Base-by-base conservation (phyloP, 2,797 vertebrate genomes). In the Channallabes apus region DNA sequence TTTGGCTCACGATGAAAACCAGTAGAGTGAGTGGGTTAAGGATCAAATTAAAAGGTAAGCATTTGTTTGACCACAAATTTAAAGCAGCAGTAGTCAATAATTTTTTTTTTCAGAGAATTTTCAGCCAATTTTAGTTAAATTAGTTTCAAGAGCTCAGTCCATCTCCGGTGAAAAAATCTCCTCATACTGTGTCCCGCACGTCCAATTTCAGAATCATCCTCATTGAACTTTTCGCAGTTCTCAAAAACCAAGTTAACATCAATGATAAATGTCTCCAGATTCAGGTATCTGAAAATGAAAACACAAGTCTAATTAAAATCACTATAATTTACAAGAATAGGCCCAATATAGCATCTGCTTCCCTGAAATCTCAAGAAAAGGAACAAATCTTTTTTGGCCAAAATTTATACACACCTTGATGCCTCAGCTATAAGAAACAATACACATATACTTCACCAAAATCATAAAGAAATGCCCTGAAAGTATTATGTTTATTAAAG, bases 151-250 rank as follows among this genome's bases (percentile, higher is more conserved):
- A 95, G 93, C 91, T 96, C 95, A 89, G 95, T 94, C 96, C 96
- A 96, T 88, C 95, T 93, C 90, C 94, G 95, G 91, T 97, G 96
- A 92, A 97, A 97, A 91, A 96, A 96, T 84, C 95, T 95, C 88
- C 96, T 95, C 96, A 97, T 96, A 90, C 90, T 95, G 93, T 97
- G 97, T 89, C 97, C 96, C 69, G 97, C 97, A 90, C 96, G 95
- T 87, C 97, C 97, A 88, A 97, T 96, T 87, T 96, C 96, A 83
- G 97, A 97, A 88, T 97, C 94, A 75, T 97, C 97, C 94, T 97
- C 96, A 86, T 97, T 97, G 91, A 97, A 97, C 81, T 94, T 96
- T 94, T 97, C 96, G 93, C 97, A 97, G 96, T 97, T 97, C 93
- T 97, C 96, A 91, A 97, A 97, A 90, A 97, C 96, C 91, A 97